Base-by-base conservation (phyloP, 2,797 vertebrate genomes). In the Petrocephalus sullivani region DNA sequence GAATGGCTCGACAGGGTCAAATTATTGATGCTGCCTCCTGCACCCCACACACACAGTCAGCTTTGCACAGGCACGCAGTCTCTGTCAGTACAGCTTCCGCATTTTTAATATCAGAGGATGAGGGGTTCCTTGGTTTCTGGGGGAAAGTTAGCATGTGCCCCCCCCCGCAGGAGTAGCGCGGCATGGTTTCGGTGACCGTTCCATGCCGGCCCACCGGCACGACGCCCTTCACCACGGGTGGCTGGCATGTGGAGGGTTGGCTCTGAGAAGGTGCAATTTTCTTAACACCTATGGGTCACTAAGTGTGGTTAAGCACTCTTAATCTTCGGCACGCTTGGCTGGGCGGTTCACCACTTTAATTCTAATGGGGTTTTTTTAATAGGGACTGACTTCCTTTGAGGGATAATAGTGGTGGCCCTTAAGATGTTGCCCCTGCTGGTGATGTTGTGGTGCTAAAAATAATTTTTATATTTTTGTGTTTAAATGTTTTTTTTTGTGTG, bases 171-270 rank as follows among this genome's bases (percentile, higher is more conserved):
- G 75, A 1, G 75, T 81, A 10, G 19, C 75, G n/a, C 7, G 41
- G 75, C 41, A 2, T 81, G 75, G 41, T 81, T 81, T 81, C 3
- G 6, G 41, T 49, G 75, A 81, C 82, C 46, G 41, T 14, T 84
- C 82, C 49, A 23, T 90, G 89, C 91, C 85, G 85, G 88, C 89
- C 83, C 56, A 54, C 56, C 57, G 12, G 14, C 82, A 28, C 6
- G 64, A 28, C 71, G 90, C 87, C 90, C 90, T 92, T 93, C 91
- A 90, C 92, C 92, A 91, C 91, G 89, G 92, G 89, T 91, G 91
- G 91, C 90, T 91, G 89, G 90, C 87, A 41, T 90, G 91, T 90
- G 92, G 91, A 91, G 93, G 93, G 94, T 93, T 92, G 94, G 91
- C 92, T 93, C 90, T 88, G 81, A 91, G 90, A 91, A 92, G 91